Conservation (phyloP, 2,113 vertebrate genomes). For the Tichodroma muraria region DNA sequence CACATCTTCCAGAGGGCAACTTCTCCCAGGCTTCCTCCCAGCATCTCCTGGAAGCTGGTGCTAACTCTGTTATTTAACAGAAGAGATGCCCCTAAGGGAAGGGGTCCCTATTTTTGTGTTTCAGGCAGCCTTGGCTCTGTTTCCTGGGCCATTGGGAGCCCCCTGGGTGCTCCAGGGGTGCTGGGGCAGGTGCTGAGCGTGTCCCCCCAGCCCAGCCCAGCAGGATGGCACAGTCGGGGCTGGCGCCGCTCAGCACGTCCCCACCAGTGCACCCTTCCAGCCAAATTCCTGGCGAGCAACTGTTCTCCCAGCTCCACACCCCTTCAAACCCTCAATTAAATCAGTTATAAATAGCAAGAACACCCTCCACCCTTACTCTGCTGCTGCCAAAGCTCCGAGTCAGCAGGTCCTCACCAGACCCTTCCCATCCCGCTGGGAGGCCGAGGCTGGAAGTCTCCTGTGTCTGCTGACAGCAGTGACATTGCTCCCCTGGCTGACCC, state of each 20-base stretch:
- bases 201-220: not conserved
- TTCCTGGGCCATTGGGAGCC: not conserved
- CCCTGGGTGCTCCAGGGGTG: not conserved
- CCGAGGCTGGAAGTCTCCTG: not conserved
- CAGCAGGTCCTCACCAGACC: not conserved
- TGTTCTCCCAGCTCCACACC: not conserved
- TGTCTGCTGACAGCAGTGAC: not conserved
- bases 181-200: not conserved
- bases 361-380: not conserved
- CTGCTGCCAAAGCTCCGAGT: not conserved
- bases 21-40: not conserved
- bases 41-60: not conserved
- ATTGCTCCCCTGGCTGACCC: not conserved
- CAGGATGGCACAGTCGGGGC: not conserved
- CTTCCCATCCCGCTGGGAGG: not conserved
- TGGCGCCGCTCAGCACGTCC: fast-evolving
- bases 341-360: slow-evolving; percentile 8
- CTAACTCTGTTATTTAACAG: fast-evolving
- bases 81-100: not conserved
- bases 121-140: not conserved
- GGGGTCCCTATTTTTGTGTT: not conserved
- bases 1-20: not conserved
- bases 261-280: not conserved
- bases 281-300: not conserved
- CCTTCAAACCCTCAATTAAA: not conserved